Evolutionary conservation across 2,888 invertebrate species (phyloP), one percentile per base, ranked within the genome.

Genomic region (Adelphocoris suturalis): DNA sequence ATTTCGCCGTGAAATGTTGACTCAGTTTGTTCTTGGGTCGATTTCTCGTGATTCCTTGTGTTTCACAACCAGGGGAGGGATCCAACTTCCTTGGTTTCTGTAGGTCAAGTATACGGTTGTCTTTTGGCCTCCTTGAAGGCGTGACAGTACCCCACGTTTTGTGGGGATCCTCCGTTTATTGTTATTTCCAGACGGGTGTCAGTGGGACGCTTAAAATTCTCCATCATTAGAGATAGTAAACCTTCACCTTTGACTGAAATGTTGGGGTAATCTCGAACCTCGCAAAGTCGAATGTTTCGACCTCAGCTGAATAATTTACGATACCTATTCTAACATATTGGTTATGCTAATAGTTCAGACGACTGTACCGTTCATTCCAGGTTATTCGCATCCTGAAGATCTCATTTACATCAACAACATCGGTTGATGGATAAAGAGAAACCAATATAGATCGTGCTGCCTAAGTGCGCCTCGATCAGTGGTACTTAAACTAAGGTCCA

Each of bases 41-140:
- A 68, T 68, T 68, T 68, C 68, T 68, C 68, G 68, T 68, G 68
- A 68, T 68, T 68, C 68, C 68, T 0, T 68, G 68, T 68, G 27
- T 68, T 68, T 68, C 68, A 68, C 68, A 23, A 68, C 68, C 23
- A 0, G 68, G 9, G 23, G 68, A 16, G 68, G 68, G 13, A 68
- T 68, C 19, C 68, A 68, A 68, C 68, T 68, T 68, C 68, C 68
- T 68, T 68, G 68, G 68, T 68, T 68, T 68, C 68, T 68, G 68
- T 68, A 68, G 68, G 68, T 68, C 68, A 68, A 68, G 68, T 68
- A 68, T 68, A 27, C 68, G 19, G 27, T 68, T 19, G 27, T 19
- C 27, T 68, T 27, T 57, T 57, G 57, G 57, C 68, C 68, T 68
- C 68, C 68, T 68, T 23, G 68, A 68, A 68, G 68, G 68, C 68